These are phyloP conservation scores for Anniella stebbinsi DNA, from an alignment of 2,797 vertebrate genomes.

Conservation along the genomic window DNA sequence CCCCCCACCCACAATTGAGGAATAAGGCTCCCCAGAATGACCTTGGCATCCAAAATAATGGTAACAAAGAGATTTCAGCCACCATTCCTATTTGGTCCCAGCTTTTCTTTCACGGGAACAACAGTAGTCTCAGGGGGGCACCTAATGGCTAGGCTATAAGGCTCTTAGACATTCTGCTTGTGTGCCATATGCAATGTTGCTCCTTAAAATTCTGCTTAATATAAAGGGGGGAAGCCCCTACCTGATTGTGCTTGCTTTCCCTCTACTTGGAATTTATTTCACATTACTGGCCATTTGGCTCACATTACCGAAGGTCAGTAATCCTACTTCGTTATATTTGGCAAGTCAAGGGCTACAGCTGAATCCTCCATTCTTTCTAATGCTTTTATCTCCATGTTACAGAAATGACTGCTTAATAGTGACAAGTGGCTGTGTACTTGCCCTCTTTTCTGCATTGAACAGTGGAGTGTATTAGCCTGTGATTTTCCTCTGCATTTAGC, in stretches of 20 bases:
- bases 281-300: slow-evolving; percentile 28
- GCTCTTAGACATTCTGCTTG: background rate
- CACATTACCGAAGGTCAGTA: slow-evolving; percentile 43
- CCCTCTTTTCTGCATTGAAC: slow-evolving; percentile 2
- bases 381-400: slow-evolving; percentile 53
- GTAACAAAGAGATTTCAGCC: background rate
- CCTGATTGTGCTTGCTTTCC: background rate
- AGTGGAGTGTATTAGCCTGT: slow-evolving; percentile 30
- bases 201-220: background rate
- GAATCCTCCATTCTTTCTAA: slow-evolving; percentile 59
- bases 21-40: background rate
- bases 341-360: slow-evolving; percentile 28
- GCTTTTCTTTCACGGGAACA: slow-evolving; percentile 15
- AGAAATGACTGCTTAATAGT: slow-evolving; percentile 62
- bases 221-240: background rate
- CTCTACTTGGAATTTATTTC: background rate
- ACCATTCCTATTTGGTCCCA: background rate
- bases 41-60: background rate
- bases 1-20: background rate
- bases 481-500: slow-evolving; percentile 42
- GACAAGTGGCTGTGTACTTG: slow-evolving; percentile 53
- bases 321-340: slow-evolving; percentile 57
- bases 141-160: background rate
- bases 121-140: slow-evolving; percentile 4
- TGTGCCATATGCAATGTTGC: background rate